phyloP scores from a whole-genome alignment of 2,888 invertebrate species.

The Venustoraphidia nigricollis region DNA sequence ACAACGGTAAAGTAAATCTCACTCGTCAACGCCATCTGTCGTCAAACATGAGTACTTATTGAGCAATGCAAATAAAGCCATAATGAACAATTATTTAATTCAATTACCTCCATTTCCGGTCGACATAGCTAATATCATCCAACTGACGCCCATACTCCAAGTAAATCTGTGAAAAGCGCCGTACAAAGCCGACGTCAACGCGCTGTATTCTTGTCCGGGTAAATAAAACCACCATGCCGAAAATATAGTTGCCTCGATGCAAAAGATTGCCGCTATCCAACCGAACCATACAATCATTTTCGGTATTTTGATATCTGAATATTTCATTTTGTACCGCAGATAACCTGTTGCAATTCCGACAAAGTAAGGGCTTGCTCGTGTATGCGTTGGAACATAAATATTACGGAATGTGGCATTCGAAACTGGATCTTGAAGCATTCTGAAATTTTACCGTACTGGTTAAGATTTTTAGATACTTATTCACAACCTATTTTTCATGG shows the following conservation, averaged over 20 bases:
- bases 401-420: constrained; percentile 17
- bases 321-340: constrained; percentile 17
- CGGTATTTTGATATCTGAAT: constrained; percentile 15
- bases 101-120: constrained; percentile 21
- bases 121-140: constrained; percentile 21
- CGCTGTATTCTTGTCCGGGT: constrained; percentile 15
- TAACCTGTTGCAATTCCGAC: constrained; percentile 21
- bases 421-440: constrained; percentile 19
- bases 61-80: too few species aligned
- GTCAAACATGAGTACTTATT: too few species aligned
- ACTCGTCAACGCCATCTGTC: too few species aligned
- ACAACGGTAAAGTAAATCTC: too few species aligned
- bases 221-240: constrained; percentile 20
- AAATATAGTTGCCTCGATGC: constrained; percentile 17
- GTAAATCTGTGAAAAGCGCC: constrained; percentile 20
- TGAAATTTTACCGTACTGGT: constrained; percentile 8
- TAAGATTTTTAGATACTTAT: too few species aligned
- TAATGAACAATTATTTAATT: constrained; percentile 3
- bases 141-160: constrained; percentile 21
- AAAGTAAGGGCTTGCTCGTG: constrained; percentile 21
- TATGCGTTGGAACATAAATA: constrained; percentile 22
- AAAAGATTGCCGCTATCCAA: constrained; percentile 17
- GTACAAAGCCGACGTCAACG: constrained; percentile 19
- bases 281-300: constrained; percentile 14
- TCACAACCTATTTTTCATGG: too few species aligned